phyloP scores from a whole-genome alignment of 2,797 vertebrate species.

The Microctenopoma stevenorrisi region DNA sequence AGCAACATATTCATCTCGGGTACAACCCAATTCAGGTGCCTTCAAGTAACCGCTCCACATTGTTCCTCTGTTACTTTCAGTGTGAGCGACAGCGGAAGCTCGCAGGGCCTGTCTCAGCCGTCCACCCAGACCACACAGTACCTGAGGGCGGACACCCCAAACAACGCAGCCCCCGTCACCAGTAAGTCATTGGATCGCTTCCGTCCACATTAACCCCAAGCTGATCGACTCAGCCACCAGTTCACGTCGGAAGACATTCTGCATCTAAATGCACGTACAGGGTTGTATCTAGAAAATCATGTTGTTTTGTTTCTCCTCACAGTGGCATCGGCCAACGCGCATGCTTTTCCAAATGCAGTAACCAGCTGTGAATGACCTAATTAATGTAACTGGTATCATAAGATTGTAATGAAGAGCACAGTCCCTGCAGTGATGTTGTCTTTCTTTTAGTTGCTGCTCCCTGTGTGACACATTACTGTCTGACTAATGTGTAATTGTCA shows the following conservation, averaged over 20 bases:
- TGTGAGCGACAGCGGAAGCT: constrained; percentile 96
- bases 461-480: constrained; percentile 42
- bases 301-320: constrained; percentile 19
- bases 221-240: background rate
- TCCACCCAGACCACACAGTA: constrained; percentile 99
- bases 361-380: constrained; percentile 63
- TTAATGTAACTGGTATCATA: constrained; percentile 74
- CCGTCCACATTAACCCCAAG: background rate
- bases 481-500: constrained; percentile 33
- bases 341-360: constrained; percentile 72
- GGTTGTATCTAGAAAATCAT: background rate
- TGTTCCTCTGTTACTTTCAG: constrained; percentile 75
- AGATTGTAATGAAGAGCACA: constrained; percentile 55
- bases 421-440: constrained; percentile 30
- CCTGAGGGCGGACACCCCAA: constrained; percentile 97
- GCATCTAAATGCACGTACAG: background rate
- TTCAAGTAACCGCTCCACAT: background rate
- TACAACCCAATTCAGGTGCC: background rate
- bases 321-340: constrained; percentile 37
- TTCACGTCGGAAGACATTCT: background rate
- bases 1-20: background rate
- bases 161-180: constrained; percentile 95
- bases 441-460: constrained; percentile 8
- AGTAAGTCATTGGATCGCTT: constrained; percentile 88
- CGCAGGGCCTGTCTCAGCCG: constrained; percentile 96